Evolutionary conservation across 92 coral and sea anemone genomes (phyloP).

Genomic region (Zoanthus gigantus): DNA sequence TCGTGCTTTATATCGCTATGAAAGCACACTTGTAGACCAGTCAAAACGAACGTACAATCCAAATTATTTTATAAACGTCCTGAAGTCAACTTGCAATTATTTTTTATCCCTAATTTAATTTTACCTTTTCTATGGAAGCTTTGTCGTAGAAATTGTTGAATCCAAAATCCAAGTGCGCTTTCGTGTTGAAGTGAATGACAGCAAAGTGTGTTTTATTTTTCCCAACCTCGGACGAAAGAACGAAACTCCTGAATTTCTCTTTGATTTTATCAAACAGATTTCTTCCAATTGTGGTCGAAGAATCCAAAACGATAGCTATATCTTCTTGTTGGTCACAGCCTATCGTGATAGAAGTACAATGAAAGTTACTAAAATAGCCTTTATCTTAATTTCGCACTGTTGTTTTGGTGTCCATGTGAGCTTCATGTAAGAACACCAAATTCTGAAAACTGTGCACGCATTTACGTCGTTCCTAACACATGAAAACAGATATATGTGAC

Average conservation of each 20-base stretch:
- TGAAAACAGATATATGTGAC: no score
- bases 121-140: conserved; percentile 8
- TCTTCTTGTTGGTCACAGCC: conserved; percentile 25
- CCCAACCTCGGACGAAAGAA: neutral
- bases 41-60: no score
- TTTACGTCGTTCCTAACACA: no score
- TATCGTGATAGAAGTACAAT: neutral
- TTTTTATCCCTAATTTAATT: neutral
- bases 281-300: conserved; percentile 19
- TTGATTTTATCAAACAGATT: conserved; percentile 2
- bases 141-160: conserved; percentile 10
- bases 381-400: no score
- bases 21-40: no score
- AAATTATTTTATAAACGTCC: no score
- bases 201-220: neutral
- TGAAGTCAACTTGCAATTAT: no score
- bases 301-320: conserved; percentile 24
- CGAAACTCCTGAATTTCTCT: neutral
- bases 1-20: no score
- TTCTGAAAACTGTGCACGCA: no score
- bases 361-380: no score
- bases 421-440: no score
- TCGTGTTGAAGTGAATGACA: conserved; percentile 17
- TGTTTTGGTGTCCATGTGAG: no score
- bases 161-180: conserved; percentile 16